phyloP scores from a whole-genome alignment of 2,797 vertebrate genomes.

The Prunella strophiata region DNA sequence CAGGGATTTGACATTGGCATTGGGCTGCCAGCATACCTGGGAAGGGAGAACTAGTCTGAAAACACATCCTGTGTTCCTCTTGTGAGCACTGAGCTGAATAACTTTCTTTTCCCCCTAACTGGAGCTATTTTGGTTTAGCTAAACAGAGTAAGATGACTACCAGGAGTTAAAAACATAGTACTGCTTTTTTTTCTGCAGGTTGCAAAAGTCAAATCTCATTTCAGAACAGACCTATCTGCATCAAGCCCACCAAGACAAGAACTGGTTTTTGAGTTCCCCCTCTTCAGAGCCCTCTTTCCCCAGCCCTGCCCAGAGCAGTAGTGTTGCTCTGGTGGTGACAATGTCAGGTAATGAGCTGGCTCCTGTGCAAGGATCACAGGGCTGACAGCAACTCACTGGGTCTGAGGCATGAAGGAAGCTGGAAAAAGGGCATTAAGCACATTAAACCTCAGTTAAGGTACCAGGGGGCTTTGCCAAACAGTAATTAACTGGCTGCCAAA shows the following conservation, averaged over 20 bases:
- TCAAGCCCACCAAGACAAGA: background rate
- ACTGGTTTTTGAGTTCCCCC: background rate
- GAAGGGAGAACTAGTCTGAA: background rate
- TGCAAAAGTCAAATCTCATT: background rate
- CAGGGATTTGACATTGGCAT: background rate
- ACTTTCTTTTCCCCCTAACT: accelerated
- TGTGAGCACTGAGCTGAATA: background rate
- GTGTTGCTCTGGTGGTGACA: background rate
- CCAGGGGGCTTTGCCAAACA: background rate
- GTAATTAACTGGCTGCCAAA: background rate
- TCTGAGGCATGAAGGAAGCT: background rate
- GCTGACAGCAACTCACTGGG: background rate
- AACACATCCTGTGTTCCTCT: background rate
- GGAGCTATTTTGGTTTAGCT: background rate
- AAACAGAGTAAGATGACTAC: background rate
- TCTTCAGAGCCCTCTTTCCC: background rate
- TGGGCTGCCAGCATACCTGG: background rate
- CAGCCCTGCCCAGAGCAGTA: background rate
- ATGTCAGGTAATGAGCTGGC: background rate
- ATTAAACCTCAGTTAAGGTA: background rate
- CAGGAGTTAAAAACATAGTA: background rate
- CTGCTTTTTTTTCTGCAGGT: background rate
- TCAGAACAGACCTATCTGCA: background rate
- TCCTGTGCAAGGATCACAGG: background rate
- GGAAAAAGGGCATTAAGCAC: background rate